phyloP scores from a whole-genome alignment of 2,113 vertebrate species.

The Genyomyrus donnyi region DNA sequence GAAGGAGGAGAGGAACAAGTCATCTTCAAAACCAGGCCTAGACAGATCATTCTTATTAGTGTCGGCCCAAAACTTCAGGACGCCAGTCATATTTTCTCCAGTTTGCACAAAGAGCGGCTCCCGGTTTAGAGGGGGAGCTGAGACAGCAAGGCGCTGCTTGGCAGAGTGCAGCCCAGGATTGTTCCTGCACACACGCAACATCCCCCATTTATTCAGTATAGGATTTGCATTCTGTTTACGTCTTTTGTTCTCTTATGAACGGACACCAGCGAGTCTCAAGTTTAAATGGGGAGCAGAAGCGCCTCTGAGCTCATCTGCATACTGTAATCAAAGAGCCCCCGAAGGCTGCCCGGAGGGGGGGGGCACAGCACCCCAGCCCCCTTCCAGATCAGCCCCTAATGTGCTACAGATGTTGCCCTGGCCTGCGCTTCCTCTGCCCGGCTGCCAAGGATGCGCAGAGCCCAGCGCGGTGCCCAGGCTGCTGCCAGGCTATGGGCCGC shows the following conservation, averaged over 20 bases:
- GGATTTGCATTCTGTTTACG: conserved; percentile 11
- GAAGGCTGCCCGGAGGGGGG: background rate
- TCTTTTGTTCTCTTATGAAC: conserved; percentile 9
- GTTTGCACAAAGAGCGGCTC: background rate
- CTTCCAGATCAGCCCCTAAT: conserved; percentile 46
- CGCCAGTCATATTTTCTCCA: background rate
- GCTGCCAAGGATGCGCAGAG: conserved; percentile 40
- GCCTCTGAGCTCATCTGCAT: conserved; percentile 13
- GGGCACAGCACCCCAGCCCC: conserved; percentile 18
- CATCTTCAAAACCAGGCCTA: background rate
- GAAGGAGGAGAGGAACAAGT: background rate
- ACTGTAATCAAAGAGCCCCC: conserved; percentile 1
- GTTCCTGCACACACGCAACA: background rate
- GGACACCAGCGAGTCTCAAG: conserved; percentile 1
- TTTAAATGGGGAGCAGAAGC: background rate
- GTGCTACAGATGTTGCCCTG: conserved; percentile 59
- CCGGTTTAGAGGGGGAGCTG: background rate
- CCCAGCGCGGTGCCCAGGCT: conserved; percentile 52
- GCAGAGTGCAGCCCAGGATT: background rate
- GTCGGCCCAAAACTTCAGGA: background rate
- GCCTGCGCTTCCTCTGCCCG: conserved; percentile 53
- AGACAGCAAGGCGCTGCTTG: too few relatives aligned
- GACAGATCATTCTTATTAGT: background rate
- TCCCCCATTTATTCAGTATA: background rate
- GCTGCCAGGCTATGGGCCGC: conserved; percentile 47